These are phyloP conservation scores for Plagodis dolabraria DNA, from an alignment of 2,888 invertebrate species.

Conservation along the genomic window DNA sequence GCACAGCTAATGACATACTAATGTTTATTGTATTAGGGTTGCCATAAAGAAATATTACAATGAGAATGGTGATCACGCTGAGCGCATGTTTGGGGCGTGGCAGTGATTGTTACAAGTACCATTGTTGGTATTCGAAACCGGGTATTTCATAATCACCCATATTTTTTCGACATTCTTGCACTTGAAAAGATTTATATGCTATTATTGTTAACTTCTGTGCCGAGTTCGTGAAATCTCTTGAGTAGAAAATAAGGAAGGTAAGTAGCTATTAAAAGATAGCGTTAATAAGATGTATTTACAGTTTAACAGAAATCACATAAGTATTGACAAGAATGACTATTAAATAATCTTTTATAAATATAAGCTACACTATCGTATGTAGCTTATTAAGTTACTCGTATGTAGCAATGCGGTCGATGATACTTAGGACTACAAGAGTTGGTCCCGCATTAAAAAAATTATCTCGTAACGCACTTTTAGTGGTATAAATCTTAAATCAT, in stretches of 20 bases:
- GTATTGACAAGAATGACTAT: too few species aligned
- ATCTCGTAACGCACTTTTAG: too few species aligned
- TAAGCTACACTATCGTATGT: too few species aligned
- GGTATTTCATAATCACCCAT: conserved; percentile 72
- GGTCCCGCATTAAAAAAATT: too few species aligned
- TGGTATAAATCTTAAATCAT: too few species aligned
- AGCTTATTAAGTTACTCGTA: too few species aligned
- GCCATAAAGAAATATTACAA: conserved; percentile 77
- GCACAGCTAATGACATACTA: conserved; percentile 78
- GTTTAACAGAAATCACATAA: too few species aligned
- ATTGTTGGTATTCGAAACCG: conserved; percentile 73
- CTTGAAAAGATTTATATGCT: conserved; percentile 32
- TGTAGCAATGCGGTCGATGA: too few species aligned
- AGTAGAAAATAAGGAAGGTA: background rate
- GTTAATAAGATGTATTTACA: background rate
- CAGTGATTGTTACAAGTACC: conserved; percentile 64
- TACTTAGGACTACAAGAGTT: too few species aligned
- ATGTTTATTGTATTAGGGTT: conserved; percentile 83
- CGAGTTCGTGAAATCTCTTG: background rate
- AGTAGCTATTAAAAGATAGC: background rate
- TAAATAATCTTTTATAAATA: too few species aligned
- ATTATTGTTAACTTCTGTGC: background rate
- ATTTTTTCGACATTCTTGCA: conserved; percentile 47
- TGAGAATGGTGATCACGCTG: conserved; percentile 78
- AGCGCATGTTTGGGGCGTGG: conserved; percentile 82